These are phyloP conservation scores for Gephyroberyx darwinii DNA, from an alignment of 2,797 vertebrate genomes.

Conservation along the genomic window DNA sequence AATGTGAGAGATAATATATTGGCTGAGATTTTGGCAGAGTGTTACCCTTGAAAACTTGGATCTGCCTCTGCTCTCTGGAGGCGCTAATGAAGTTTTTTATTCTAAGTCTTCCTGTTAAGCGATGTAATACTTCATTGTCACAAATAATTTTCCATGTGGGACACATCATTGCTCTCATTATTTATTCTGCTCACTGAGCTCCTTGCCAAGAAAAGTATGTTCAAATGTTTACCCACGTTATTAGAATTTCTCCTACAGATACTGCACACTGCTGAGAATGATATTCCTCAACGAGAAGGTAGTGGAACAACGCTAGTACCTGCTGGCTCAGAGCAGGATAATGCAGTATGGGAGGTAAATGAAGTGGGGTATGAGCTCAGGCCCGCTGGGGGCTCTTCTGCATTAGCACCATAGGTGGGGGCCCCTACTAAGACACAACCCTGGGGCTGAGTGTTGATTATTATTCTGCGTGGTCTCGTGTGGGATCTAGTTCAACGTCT, in stretches of 20 bases:
- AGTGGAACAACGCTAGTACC: slow-evolving; percentile 23
- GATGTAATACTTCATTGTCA: slow-evolving; percentile 71
- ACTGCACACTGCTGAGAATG: background rate
- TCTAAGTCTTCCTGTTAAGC: slow-evolving; percentile 58
- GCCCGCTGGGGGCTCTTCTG: slow-evolving; percentile 42
- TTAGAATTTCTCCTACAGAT: slow-evolving; percentile 36
- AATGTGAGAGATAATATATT: slow-evolving; percentile 76
- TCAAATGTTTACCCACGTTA: slow-evolving; percentile 57
- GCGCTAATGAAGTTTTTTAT: slow-evolving; percentile 63
- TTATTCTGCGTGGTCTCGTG: slow-evolving; percentile 39
- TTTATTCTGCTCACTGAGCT: slow-evolving; percentile 55
- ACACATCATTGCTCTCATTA: slow-evolving; percentile 65
- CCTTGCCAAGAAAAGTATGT: slow-evolving; percentile 51
- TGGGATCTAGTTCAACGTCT: slow-evolving; percentile 50
- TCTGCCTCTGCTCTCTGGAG: slow-evolving; percentile 67
- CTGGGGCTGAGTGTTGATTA: slow-evolving; percentile 54
- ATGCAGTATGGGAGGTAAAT: slow-evolving; percentile 36
- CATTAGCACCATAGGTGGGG: slow-evolving; percentile 26
- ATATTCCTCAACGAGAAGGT: slow-evolving; percentile 11
- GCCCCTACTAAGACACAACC: slow-evolving; percentile 40
- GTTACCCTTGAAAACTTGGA: slow-evolving; percentile 75
- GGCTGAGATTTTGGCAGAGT: slow-evolving; percentile 71
- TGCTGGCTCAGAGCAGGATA: slow-evolving; percentile 30
- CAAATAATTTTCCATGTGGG: slow-evolving; percentile 68
- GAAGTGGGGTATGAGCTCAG: slow-evolving; percentile 21